phyloP scores from a whole-genome alignment of 2,888 invertebrate species.

The Spodoptera picta region DNA sequence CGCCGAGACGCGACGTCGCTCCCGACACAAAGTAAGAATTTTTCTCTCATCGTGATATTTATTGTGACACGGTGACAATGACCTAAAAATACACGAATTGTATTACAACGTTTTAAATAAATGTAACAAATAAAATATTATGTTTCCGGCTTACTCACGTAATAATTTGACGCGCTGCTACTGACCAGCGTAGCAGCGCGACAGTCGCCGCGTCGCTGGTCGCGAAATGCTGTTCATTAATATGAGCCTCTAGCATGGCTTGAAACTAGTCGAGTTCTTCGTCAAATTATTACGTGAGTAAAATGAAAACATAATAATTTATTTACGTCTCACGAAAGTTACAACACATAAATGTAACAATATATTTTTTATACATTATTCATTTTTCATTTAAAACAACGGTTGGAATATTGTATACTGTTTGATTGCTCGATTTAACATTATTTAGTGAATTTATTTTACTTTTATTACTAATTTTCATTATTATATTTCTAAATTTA shows the following conservation, averaged over 20 bases:
- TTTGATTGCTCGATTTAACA: constrained; percentile 4
- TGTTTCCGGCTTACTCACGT: too few relatives aligned
- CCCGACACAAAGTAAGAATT: constrained; percentile 33
- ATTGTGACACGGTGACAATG: constrained; percentile 5
- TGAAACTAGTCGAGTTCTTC: too few relatives aligned
- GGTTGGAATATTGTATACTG: constrained; percentile 8
- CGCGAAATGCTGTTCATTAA: too few relatives aligned
- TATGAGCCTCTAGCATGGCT: too few relatives aligned
- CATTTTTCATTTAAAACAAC: constrained; percentile 10
- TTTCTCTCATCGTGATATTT: constrained; percentile 37
- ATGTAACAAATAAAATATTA: background rate
- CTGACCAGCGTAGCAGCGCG: too few relatives aligned
- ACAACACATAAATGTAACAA: background rate
- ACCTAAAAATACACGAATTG: constrained; percentile 10
- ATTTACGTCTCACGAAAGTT: too few relatives aligned
- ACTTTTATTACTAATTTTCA: background rate
- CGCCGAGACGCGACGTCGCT: constrained; percentile 10
- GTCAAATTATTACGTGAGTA: too few relatives aligned
- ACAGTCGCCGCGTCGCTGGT: too few relatives aligned
- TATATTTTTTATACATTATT: too few relatives aligned
- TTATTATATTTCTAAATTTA: too few relatives aligned
- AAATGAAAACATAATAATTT: too few relatives aligned
- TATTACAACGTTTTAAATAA: constrained; percentile 23
- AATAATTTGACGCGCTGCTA: too few relatives aligned
- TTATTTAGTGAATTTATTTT: background rate